A percentile compares a stretch with the other conserved stretches of the same genome.
phyloP scores from a whole-genome alignment of 2,113 vertebrate species.

The Atherinomorus stipes region DNA sequence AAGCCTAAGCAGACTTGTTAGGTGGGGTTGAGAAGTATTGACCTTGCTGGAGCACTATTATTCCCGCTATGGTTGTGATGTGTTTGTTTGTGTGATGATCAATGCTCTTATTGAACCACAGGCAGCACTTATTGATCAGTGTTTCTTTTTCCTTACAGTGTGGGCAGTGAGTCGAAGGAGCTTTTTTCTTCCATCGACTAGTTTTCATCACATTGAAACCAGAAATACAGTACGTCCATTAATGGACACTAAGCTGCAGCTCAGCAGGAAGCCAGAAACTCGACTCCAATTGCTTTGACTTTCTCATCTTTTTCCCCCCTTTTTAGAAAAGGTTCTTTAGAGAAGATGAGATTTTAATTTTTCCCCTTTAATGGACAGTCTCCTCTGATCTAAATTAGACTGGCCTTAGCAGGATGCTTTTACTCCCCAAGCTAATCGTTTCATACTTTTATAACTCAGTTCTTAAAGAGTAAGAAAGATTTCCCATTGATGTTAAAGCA shows the following conservation, averaged over 20 bases:
- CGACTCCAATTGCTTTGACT: not conserved
- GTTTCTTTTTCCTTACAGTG: slow-evolving; percentile 65
- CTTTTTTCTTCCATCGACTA: slow-evolving; percentile 1
- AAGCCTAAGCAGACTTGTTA: slow-evolving; percentile 23
- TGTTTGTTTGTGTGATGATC: slow-evolving; percentile 75
- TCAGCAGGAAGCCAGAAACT: slow-evolving; percentile 17
- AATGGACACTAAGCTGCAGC: slow-evolving; percentile 42
- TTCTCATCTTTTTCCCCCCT: not conserved
- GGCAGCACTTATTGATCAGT: slow-evolving; percentile 65
- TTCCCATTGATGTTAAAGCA: too few relatives aligned
- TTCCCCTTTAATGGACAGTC: not conserved
- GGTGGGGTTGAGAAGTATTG: slow-evolving; percentile 53
- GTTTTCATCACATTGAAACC: slow-evolving; percentile 25
- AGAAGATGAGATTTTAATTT: not conserved
- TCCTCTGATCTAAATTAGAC: not conserved
- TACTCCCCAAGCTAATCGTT: too few relatives aligned
- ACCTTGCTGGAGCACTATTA: slow-evolving; percentile 51
- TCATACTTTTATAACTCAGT: too few relatives aligned
- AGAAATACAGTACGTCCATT: slow-evolving; percentile 37
- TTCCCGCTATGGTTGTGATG: slow-evolving; percentile 55
- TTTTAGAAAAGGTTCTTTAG: not conserved
- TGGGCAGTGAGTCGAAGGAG: slow-evolving; percentile 44
- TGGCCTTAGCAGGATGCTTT: too few relatives aligned
- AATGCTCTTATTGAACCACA: slow-evolving; percentile 68
- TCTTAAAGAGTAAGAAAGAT: too few relatives aligned